A percentile compares a stretch with the other conserved stretches of the same genome.
These are phyloP conservation scores for Aptenodytes patagonicus DNA, from an alignment of 2,113 vertebrate species.

Conservation along the genomic window DNA sequence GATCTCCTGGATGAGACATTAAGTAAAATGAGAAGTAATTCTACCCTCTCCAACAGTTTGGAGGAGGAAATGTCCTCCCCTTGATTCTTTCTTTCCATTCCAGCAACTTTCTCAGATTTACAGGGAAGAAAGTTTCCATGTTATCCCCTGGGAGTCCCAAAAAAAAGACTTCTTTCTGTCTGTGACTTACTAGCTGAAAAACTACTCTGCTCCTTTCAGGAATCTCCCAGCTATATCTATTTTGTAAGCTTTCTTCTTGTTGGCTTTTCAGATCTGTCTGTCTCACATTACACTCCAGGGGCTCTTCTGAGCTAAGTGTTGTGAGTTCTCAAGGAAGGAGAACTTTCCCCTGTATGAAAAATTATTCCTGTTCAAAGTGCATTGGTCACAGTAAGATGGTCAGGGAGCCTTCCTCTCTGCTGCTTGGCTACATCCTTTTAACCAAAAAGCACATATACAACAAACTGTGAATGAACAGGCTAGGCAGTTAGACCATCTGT, in stretches of 20 bases:
- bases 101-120: not conserved
- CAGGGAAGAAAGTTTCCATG: not conserved
- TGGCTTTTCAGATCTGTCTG: not conserved
- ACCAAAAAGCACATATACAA: rapidly evolving
- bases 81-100: not conserved
- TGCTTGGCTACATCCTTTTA: not conserved
- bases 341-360: not conserved
- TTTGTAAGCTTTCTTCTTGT: not conserved
- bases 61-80: not conserved
- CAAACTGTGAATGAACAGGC: not conserved
- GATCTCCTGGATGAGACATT: not conserved
- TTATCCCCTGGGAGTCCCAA: not conserved
- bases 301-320: not conserved
- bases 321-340: not conserved
- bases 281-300: not conserved
- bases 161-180: not conserved
- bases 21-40: not conserved
- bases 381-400: not conserved
- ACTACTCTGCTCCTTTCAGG: not conserved
- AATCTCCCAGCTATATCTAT: not conserved
- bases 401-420: not conserved
- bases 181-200: not conserved
- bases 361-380: not conserved
- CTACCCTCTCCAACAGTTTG: not conserved
- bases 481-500: not conserved